Conservation (phyloP, 2,797 vertebrate species). For the Catostomus latipinnis region DNA sequence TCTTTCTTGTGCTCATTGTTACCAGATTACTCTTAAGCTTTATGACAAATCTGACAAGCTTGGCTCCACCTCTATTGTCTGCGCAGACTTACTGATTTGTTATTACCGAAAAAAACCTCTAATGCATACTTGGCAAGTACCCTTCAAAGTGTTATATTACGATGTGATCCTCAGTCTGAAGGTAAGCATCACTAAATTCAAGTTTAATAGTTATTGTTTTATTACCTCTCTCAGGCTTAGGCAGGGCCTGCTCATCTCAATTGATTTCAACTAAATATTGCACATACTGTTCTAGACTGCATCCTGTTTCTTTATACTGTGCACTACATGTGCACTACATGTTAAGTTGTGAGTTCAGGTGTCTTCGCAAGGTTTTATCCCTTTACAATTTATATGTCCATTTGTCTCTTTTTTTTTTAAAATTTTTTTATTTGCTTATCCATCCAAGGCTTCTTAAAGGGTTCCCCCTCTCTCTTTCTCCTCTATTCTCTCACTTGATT, state of each 20-base stretch:
- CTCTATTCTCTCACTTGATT: conserved; percentile 55
- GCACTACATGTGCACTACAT: conserved; percentile 1
- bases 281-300: conserved; percentile 17
- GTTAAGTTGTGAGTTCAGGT: conserved; percentile 3
- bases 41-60: conserved; percentile 25
- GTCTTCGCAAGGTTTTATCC: not conserved
- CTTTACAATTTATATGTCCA: not conserved
- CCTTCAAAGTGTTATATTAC: not conserved
- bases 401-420: not conserved
- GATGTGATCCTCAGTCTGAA: not conserved
- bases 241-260: conserved; percentile 22
- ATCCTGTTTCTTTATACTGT: not conserved
- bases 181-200: not conserved
- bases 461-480: conserved; percentile 62
- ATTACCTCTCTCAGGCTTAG: not conserved
- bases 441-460: conserved; percentile 27
- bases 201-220: not conserved
- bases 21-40: conserved; percentile 61
- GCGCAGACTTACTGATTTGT: not conserved
- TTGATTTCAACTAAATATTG: conserved; percentile 7
- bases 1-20: conserved; percentile 69
- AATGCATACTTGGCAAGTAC: not conserved
- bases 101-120: not conserved
- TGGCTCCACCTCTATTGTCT: not conserved
- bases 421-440: not conserved